Percentiles rank a stretch among this genome's conserved stretches.
These are phyloP conservation scores for Agelas oroides DNA, from an alignment of 37 sponge, comb jelly and placozoan species.

Conservation along the genomic window DNA sequence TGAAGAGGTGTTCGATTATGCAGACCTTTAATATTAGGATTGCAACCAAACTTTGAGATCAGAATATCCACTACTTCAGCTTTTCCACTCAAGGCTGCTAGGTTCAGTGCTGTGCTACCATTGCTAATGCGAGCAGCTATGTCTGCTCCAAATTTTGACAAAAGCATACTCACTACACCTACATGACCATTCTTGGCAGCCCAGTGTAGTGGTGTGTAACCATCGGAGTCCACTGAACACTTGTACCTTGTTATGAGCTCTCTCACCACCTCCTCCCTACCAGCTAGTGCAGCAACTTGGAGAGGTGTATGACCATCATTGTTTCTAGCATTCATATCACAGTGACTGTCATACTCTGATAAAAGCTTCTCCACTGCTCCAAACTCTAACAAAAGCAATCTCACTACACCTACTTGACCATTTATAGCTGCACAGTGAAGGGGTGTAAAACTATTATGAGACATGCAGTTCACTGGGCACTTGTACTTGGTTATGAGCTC, in stretches of 20 bases:
- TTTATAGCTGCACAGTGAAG: neutral
- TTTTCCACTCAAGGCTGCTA: conserved; percentile 6
- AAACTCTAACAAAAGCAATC: neutral
- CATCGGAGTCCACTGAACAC: neutral
- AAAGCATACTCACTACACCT: neutral
- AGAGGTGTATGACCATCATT: conserved; percentile 1
- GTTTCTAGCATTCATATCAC: neutral
- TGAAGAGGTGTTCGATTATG: neutral
- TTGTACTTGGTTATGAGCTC: no score
- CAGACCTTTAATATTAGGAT: neutral
- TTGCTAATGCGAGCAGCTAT: neutral
- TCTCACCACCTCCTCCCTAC: neutral
- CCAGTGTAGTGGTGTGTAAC: conserved; percentile 9
- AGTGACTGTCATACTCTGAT: conserved; percentile 3
- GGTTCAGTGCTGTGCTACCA: conserved; percentile 5
- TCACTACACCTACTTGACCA: neutral
- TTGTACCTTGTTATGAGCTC: neutral
- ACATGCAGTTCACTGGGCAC: no score
- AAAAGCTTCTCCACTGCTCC: conserved; percentile 1
- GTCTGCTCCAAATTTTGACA: neutral
- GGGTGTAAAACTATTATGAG: no score
- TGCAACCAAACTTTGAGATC: neutral
- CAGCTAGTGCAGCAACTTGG: neutral
- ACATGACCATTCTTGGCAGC: neutral
- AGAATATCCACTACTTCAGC: neutral